Evolutionary conservation across 2,797 vertebrate species (phyloP), one percentile per base, ranked within the genome.

Genomic region (Cetoscarus ocellatus): DNA sequence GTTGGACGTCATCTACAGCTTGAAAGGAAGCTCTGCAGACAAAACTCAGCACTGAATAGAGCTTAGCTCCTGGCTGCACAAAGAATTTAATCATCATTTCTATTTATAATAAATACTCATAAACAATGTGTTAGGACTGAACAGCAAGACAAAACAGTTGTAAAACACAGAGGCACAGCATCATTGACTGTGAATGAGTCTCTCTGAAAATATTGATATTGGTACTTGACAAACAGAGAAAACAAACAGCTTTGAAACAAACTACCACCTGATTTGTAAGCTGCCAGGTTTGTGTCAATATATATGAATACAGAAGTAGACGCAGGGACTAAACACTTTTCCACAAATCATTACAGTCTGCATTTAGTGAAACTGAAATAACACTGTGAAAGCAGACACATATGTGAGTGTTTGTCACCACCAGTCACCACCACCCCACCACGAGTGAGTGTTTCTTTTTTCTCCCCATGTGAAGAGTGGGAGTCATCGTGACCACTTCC

Each of bases 401-500:
- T 44, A 39, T 66, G 63, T 45, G n/a, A 10, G 14, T 39, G 14
- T 52, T 7, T 34, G 50, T 51, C n/a, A n/a, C n/a, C n/a, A 19
- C 50, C 27, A 51, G 50, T 54, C 35, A n/a, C 52, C 35, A n/a
- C 52, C 52, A 38, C n/a, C 27, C 55, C 18, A 60, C 35, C 57
- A 51, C 34, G 47, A 56, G 45, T 13, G 42, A 35, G 8, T n/a
- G 52, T 43, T 42, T 48, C 27, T 27, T 7, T 18, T 55, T 47
- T 43, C 27, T 12, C 7, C 7, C 51, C 51, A 17, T 6, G 3
- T 0, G 35, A 38, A 61, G n/a, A 56, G 57, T 47, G 50, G 55
- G 58, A 48, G 64, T 64, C 60, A 67, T 51, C 63, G 49, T 15
- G 62, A 81, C 73, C 71, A 85, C 77, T 93, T 93, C 89, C 90